Conservation (phyloP, 2,797 vertebrate genomes). For the Sebastes kiyomatsui region DNA sequence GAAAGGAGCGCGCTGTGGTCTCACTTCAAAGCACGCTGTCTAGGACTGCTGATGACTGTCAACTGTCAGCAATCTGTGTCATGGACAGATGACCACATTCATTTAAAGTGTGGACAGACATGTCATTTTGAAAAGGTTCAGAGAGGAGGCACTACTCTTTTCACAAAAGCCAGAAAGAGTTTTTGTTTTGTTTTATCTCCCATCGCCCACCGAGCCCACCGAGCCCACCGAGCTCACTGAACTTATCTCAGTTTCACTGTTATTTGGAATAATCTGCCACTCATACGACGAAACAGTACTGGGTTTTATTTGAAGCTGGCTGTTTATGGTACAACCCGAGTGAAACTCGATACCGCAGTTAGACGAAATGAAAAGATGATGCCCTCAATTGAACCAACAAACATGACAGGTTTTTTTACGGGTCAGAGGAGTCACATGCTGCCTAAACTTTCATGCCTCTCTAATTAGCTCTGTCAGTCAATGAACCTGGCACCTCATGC, state of each 20-base stretch:
- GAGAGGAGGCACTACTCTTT: slow-evolving; percentile 34
- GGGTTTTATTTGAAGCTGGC: slow-evolving; percentile 20
- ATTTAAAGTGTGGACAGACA: slow-evolving; percentile 71
- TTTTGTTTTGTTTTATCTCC: slow-evolving; percentile 8
- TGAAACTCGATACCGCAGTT: slow-evolving; percentile 30
- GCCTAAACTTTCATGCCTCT: slow-evolving; percentile 51
- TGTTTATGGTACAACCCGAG: slow-evolving; percentile 29
- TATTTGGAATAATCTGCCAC: slow-evolving; percentile 25
- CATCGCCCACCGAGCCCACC: background rate
- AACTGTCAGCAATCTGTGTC: slow-evolving; percentile 74
- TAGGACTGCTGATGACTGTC: slow-evolving; percentile 66
- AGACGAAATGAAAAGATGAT: slow-evolving; percentile 44
- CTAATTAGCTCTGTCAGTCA: slow-evolving; percentile 67
- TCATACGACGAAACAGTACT: slow-evolving; percentile 1
- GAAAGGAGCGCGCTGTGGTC: slow-evolving; percentile 63
- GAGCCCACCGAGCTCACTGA: background rate
- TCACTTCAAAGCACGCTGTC: slow-evolving; percentile 70
- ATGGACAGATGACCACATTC: slow-evolving; percentile 75
- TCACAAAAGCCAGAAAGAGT: slow-evolving; percentile 16
- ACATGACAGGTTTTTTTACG: slow-evolving; percentile 40
- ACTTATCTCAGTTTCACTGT: slow-evolving; percentile 20
- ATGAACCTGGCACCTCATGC: slow-evolving; percentile 61
- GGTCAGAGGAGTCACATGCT: slow-evolving; percentile 65
- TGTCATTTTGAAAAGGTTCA: slow-evolving; percentile 69
- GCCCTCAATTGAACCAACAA: slow-evolving; percentile 57